phyloP scores from a whole-genome alignment of 2,888 invertebrate species.

The Carcina quercana region DNA sequence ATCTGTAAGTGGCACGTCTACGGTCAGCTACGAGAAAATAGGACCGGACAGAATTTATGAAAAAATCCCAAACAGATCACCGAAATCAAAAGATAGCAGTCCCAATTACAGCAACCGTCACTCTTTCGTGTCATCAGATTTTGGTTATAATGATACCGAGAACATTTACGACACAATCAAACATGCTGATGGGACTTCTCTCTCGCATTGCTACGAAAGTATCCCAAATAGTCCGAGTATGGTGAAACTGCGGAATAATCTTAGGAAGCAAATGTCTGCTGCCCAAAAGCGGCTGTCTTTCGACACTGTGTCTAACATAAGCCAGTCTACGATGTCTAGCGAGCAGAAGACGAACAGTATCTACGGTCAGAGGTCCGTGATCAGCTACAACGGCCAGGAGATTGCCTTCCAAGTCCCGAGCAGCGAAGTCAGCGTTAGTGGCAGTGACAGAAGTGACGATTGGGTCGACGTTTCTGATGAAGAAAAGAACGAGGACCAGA shows the following conservation, averaged over 20 bases:
- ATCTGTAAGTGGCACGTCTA: constrained; percentile 62
- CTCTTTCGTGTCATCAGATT: constrained; percentile 54
- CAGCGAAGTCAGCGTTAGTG: constrained; percentile 75
- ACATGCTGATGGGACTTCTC: constrained; percentile 59
- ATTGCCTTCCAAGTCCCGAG: constrained; percentile 69
- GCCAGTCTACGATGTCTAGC: constrained; percentile 71
- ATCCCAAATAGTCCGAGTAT: constrained; percentile 68
- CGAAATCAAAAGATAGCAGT: constrained; percentile 53
- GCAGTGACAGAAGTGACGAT: constrained; percentile 78
- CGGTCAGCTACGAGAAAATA: constrained; percentile 64
- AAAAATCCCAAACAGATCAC: constrained; percentile 48
- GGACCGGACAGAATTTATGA: constrained; percentile 67
- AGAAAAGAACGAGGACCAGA: constrained; percentile 63
- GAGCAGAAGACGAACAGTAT: constrained; percentile 77
- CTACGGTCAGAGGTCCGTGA: constrained; percentile 69
- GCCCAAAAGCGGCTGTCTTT: constrained; percentile 60
- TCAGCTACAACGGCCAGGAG: constrained; percentile 66
- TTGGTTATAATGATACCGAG: constrained; percentile 65
- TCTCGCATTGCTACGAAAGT: constrained; percentile 77
- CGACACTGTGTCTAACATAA: constrained; percentile 63
- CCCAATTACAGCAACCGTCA: constrained; percentile 54
- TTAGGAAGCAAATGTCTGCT: constrained; percentile 49
- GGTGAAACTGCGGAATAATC: constrained; percentile 53
- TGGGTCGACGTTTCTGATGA: constrained; percentile 79
- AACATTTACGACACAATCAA: constrained; percentile 79